Base-by-base conservation (phyloP, 2,113 vertebrate species). In the Percina caprodes region DNA sequence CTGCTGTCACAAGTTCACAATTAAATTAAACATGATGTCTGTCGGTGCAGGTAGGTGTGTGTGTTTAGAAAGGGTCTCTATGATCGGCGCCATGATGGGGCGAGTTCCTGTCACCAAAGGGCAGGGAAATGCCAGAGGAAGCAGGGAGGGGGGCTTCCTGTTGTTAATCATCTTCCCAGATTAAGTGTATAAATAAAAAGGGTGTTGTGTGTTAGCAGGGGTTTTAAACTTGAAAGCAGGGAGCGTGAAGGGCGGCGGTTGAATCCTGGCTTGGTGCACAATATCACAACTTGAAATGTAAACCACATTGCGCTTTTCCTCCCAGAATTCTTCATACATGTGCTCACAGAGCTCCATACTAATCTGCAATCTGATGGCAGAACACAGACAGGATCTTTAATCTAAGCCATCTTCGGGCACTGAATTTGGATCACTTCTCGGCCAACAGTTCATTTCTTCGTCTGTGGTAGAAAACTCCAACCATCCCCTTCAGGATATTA, bases 121-220 rank as follows among this genome's bases (percentile, higher is more conserved):
- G 80, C 92, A 93, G 75, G 77, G 61, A 93, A 92, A 93, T 92
- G 92, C 90, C 92, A 94, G 59, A 61, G 88, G 85, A 93, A 89
- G 88, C 82, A 67, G 73, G 76, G 87, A 87, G 86, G 71, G 83
- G 73, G 81, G 78, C 77, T 92, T 94, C 91, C 92, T 94, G 93
- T 92, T 87, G 88, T 91, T 92, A 93, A 94, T 92, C 90, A 93
- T 84, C 89, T 85, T 84, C 81, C 68, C 81, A 87, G 89, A 87
- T 92, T 92, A 95, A 90, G 72, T 67, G 73, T 72, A 76, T 91
- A 91, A 94, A 92, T 94, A 89, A 88, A 77, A 8, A 76, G 80
- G 59, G 66, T 77, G 60, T n/a, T 62, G 72, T 52, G 8, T 49
- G 7, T 46, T 71, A 49, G 24, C 46, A 30, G 23, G 46, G 65